Evolutionary conservation across 2,797 vertebrate genomes (phyloP), one percentile per base, ranked within the genome.

Genomic region (Micropoecilia bifurca): DNA sequence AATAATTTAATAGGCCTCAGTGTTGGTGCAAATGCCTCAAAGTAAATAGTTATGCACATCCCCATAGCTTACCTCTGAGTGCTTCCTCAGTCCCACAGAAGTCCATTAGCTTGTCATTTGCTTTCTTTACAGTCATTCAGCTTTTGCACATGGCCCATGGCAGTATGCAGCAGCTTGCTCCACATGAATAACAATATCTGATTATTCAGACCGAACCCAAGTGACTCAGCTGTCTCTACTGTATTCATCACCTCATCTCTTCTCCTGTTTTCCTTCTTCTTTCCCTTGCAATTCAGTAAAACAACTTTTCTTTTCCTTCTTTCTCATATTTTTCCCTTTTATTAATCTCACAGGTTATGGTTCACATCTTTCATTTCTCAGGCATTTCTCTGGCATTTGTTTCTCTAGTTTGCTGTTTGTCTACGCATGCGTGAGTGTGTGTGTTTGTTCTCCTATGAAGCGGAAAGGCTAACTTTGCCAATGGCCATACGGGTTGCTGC

Each of bases 161-260:
- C 92, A 81, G 87, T 83, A 85, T 79, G 85, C 81, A 90, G 90
- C 91, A 88, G 90, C 90, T 88, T 89, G 90, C 91, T 88, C 74
- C 87, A 88, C 90, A 93, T 92, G 91, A 93, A 93, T 91, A 93
- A 93, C 93, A 94, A 93, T 90, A 91, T 92, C 90, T 89, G 92
- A 94, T 93, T 93, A 93, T 93, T 92, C 89, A 92, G 87, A 90
- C 84, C 81, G 85, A 84, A 91, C 90, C 90, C 85, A 81, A 89
- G 91, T 94, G 93, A 94, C 93, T 95, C 93, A 95, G 92, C 91
- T 86, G 90, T 88, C 91, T 95, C 86, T 89, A 90, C 92, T 92
- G 91, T 94, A 93, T 88, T 87, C 84, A 88, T 87, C 87, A 84
- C 84, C 85, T 87, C 81, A 85, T 89, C 76, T 78, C 63, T 72